Conservation (phyloP, 1,140 invertebrate genomes). For the Elymnias hypermnestra region DNA sequence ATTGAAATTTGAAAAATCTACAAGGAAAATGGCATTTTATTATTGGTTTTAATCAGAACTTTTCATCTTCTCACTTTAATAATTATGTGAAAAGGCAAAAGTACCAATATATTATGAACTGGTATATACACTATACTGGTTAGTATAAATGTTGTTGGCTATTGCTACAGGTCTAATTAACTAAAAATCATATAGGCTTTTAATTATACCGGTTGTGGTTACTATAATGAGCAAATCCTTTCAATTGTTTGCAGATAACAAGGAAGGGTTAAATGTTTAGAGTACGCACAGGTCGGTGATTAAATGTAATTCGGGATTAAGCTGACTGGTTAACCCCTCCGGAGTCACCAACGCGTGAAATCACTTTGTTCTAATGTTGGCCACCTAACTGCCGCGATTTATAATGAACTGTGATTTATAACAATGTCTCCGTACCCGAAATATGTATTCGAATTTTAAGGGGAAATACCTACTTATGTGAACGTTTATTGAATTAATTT, state of each 20-base stretch:
- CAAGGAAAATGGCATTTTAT: too few relatives aligned
- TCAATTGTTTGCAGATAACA: constrained; percentile 55
- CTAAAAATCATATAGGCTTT: constrained; percentile 16
- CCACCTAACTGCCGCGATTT: constrained; percentile 42
- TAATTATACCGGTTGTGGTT: constrained; percentile 37
- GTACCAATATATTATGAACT: too few relatives aligned
- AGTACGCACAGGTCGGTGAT: constrained; percentile 51
- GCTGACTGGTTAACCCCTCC: constrained; percentile 52
- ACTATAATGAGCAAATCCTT: constrained; percentile 51
- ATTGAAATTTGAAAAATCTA: too few relatives aligned
- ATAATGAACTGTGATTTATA: constrained; percentile 18
- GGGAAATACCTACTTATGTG: too few relatives aligned
- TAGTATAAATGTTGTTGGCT: too few relatives aligned
- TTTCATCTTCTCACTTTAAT: too few relatives aligned
- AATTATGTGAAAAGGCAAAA: too few relatives aligned
- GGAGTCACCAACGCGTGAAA: constrained; percentile 56
- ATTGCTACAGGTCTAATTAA: constrained; percentile 5
- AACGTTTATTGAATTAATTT: too few relatives aligned
- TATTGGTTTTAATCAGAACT: too few relatives aligned
- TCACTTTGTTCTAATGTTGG: constrained; percentile 65
- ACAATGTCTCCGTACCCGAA: neutral
- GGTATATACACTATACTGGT: too few relatives aligned
- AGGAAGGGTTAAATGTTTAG: constrained; percentile 61
- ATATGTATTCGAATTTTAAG: too few relatives aligned
- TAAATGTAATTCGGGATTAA: constrained; percentile 61